These are phyloP conservation scores for Holcopasites calliopsidis DNA, from an alignment of 1,140 invertebrate genomes.

Conservation along the genomic window DNA sequence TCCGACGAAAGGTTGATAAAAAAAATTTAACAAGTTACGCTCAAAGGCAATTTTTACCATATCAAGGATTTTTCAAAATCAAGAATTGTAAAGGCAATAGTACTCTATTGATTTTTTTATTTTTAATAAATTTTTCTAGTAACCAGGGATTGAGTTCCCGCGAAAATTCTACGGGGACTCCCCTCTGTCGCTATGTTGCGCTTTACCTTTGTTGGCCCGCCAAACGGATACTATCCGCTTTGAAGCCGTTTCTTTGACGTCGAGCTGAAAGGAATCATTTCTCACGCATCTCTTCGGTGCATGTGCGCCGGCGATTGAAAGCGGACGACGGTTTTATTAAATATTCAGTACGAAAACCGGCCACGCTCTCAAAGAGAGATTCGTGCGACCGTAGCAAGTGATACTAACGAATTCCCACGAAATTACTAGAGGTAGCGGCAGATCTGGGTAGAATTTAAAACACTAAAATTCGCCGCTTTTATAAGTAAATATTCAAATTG, in stretches of 20 bases:
- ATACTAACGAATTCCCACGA: neutral
- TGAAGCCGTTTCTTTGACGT: neutral
- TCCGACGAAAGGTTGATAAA: too few relatives aligned
- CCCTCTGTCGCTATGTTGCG: neutral
- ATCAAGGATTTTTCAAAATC: too few relatives aligned
- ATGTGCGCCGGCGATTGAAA: neutral
- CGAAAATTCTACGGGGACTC: neutral
- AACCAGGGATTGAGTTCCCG: too few relatives aligned
- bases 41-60: too few relatives aligned
- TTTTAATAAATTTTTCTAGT: too few relatives aligned
- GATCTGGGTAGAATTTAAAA: too few relatives aligned
- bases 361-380: neutral
- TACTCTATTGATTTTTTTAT: neutral
- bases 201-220: neutral
- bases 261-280: neutral
- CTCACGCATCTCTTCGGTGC: neutral
- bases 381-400: neutral
- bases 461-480: too few relatives aligned
- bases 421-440: too few relatives aligned
- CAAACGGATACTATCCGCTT: neutral
- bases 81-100: neutral
- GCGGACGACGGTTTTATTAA: neutral
- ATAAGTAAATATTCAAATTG: too few relatives aligned
- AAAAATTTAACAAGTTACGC: too few relatives aligned
- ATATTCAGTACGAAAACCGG: neutral